Conservation (phyloP, 2,888 invertebrate genomes). For the Phymatocera aterrima region DNA sequence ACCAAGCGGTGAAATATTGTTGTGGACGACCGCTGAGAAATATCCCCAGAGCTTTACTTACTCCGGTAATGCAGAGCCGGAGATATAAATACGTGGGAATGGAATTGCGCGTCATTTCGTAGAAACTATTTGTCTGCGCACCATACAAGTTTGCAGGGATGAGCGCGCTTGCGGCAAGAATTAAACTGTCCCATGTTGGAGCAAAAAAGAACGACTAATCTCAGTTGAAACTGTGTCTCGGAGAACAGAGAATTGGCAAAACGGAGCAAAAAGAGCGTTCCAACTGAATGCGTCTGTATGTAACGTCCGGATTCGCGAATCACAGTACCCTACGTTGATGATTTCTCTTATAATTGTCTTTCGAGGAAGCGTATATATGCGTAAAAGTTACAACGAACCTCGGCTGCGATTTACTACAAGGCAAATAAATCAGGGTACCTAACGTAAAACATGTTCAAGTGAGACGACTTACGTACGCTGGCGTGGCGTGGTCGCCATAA, state of each 20-base stretch:
- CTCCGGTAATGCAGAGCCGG: neutral
- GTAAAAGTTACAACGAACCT: neutral
- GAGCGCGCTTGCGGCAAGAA: neutral
- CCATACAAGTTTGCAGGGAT: slow-evolving; percentile 3
- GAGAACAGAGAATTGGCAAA: neutral
- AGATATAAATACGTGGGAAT: slow-evolving; percentile 36
- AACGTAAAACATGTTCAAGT: slow-evolving; percentile 23
- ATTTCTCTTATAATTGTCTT: slow-evolving; percentile 2
- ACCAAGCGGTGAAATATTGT: slow-evolving; percentile 34
- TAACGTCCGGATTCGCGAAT: neutral
- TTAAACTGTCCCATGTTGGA: slow-evolving; percentile 17
- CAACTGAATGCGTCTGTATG: neutral
- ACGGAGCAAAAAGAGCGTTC: neutral
- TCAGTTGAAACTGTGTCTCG: neutral
- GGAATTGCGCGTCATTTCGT: slow-evolving; percentile 34
- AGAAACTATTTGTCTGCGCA: slow-evolving; percentile 34
- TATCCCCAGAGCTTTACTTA: slow-evolving; percentile 14
- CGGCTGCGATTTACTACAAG: neutral
- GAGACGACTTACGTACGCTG: slow-evolving; percentile 10
- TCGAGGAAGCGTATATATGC: slow-evolving; percentile 6
- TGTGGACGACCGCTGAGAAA: slow-evolving; percentile 36
- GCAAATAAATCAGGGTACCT: slow-evolving; percentile 20
- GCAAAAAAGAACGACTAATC: slow-evolving; percentile 18
- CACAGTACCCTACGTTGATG: neutral
- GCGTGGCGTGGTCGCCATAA: slow-evolving; percentile 61